These are phyloP conservation scores for Scopus umbretta DNA, from an alignment of 2,113 vertebrate genomes.

Conservation along the genomic window DNA sequence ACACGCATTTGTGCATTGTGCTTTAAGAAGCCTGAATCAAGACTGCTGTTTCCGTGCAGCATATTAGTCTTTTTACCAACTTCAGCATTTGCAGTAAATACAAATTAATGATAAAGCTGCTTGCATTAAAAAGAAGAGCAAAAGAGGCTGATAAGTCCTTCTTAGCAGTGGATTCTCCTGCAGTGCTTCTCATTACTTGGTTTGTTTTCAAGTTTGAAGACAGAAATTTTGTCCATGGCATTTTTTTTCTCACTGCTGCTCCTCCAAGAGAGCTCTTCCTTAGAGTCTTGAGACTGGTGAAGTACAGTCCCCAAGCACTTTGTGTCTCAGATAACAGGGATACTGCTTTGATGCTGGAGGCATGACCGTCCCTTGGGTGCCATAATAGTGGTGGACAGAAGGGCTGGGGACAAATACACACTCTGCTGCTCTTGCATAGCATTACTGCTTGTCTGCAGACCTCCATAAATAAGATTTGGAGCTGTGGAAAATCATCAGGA, in stretches of 20 bases:
- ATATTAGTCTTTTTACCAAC: neutral
- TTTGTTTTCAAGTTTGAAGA: neutral
- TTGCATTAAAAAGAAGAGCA: neutral
- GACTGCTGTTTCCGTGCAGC: neutral
- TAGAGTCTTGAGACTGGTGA: neutral
- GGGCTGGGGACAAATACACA: neutral
- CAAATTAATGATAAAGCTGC: slow-evolving; percentile 15
- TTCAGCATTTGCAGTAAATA: neutral
- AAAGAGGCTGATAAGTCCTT: neutral
- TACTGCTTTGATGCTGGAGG: neutral
- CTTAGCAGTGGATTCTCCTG: neutral
- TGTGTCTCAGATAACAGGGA: neutral
- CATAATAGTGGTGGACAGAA: neutral
- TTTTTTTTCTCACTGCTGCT: neutral
- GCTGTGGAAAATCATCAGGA: neutral
- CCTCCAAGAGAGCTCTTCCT: neutral
- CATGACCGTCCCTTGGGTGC: neutral
- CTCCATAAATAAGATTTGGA: neutral
- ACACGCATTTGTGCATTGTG: accelerated
- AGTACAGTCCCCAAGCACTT: neutral
- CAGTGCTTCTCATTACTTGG: neutral
- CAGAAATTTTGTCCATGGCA: neutral
- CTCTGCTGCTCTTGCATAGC: neutral
- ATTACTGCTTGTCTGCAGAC: neutral
- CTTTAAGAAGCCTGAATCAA: neutral